Evolutionary conservation across 2,113 vertebrate species (phyloP), one percentile per base, ranked within the genome.

Genomic region (Phyllostomus discolor): DNA sequence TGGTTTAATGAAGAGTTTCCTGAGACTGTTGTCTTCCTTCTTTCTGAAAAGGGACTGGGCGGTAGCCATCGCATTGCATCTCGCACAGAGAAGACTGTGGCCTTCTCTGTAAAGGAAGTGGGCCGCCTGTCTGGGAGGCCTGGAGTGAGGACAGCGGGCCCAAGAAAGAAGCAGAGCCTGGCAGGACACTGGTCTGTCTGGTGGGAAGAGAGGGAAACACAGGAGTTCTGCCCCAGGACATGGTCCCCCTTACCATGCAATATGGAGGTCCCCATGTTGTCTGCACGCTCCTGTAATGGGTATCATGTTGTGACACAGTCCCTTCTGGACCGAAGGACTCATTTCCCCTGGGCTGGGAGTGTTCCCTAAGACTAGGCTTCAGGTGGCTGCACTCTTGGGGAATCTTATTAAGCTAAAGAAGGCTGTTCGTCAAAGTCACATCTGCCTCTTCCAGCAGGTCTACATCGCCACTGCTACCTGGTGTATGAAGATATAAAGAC

Each of bases 231-330:
- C 4, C 15, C 24, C 7, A 87, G 4, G 57, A 24, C 75, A 72
- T 66, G 41, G 10, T 1, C 1, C 8, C 69, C 43, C 22, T 75
- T 80, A 12, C 28, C 67, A 46, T 48, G 16, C 26, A 50, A 22
- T 2, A 10, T 10, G 14, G 16, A 84, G 26, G 15, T 35, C n/a
- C 11, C 43, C 7, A 6, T 2, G 22, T 28, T n/a, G 31, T 14
- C 48, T n/a, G 19, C 1, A 4, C 26, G n/a, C 2, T 7, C 9
- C 22, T 64, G 15, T 9, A 22, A 43, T 26, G 12, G 43, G 1
- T 35, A 7, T 4, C 9, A 12, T 17, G 4, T 10, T 35, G 35
- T 52, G 66, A 70, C 67, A 35, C 12, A 26, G 3, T 64, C 12
- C 22, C 1, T 87, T 81, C 14, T 8, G 10, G 11, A 11, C 19